phyloP scores from a whole-genome alignment of 2,113 vertebrate species.

The Siphamia tubifer region DNA sequence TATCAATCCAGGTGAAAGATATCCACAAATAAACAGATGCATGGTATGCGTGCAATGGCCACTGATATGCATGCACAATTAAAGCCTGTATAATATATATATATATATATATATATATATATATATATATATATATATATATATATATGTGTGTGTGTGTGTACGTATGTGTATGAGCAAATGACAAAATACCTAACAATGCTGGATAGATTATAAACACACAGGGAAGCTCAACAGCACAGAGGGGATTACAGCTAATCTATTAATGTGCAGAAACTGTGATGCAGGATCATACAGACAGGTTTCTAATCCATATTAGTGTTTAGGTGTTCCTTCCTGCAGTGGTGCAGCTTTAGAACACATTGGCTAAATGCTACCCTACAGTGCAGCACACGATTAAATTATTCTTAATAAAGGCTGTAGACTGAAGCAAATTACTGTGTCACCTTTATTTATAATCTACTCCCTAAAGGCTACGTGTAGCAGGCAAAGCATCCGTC shows the following conservation, averaged over 20 bases:
- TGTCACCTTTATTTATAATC: neutral
- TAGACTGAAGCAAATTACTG: constrained; percentile 18
- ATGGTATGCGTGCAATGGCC: neutral
- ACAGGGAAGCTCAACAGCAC: constrained; percentile 6
- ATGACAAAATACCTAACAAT: neutral
- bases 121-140: no score
- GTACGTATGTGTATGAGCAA: no score
- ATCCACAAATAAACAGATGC: neutral
- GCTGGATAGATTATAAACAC: neutral
- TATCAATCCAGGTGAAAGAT: constrained; percentile 87
- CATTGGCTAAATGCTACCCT: constrained; percentile 14
- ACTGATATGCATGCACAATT: no score
- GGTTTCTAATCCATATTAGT: neutral
- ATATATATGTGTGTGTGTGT: no score
- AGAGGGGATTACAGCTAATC: neutral
- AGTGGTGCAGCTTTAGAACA: constrained; percentile 5
- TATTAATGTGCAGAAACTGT: neutral
- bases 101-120: no score
- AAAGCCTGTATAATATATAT: no score
- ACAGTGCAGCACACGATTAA: constrained; percentile 32
- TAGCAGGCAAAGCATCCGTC: constrained; percentile 7
- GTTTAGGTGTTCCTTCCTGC: neutral
- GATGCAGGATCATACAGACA: neutral
- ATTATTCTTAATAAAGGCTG: constrained; percentile 34
- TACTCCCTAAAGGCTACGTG: neutral